Base-by-base conservation (phyloP, 2,113 vertebrate species). In the Vombatus ursinus region DNA sequence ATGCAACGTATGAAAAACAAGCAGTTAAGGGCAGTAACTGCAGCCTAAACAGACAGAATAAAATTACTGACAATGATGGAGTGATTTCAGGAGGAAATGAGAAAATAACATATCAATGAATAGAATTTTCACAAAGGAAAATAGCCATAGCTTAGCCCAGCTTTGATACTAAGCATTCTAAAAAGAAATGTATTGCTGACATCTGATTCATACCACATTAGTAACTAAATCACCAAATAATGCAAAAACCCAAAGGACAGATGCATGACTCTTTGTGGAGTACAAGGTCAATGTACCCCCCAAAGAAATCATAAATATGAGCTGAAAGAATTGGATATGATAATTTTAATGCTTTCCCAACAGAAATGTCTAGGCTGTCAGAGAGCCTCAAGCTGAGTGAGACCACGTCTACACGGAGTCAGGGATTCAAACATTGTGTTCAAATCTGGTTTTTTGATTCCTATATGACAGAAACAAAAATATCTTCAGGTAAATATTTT, bases 121-220 rank as follows among this genome's bases (percentile, higher is more conserved):
- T 25, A 96, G 94, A 97, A 96, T 97, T 97, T 97, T 91, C 96
- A 97, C 96, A 96, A 97, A 96, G 93, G 93, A 95, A 97, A 97
- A 96, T 47, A 95, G 95, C 89, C 91, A 95, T 77, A 89, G 93
- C 94, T 96, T 94, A 96, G 48, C 52, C 44, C 92, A 92, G 92
- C 89, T 92, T 96, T 95, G 84, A 96, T 95, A 95, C 90, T 97
- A 89, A 57, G 77, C 51, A 94, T 95, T 96, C 68, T 94, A 97
- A 94, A 97, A 98, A 93, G 84, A 96, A 97, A 96, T 92, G 89
- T 52, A 93, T 51, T 96, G 68, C 95, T 95, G 94, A 93, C 93
- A 96, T 95, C 25, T 97, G 91, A 95, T 95, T 96, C 93, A 94
- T 25, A 94, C 52, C 54, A 96, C 54, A 97, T 97, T 96, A 97